Evolutionary conservation across 2,113 vertebrate genomes (phyloP), one percentile per base, ranked within the genome.

Genomic region (Rhagologus leucostigma): DNA sequence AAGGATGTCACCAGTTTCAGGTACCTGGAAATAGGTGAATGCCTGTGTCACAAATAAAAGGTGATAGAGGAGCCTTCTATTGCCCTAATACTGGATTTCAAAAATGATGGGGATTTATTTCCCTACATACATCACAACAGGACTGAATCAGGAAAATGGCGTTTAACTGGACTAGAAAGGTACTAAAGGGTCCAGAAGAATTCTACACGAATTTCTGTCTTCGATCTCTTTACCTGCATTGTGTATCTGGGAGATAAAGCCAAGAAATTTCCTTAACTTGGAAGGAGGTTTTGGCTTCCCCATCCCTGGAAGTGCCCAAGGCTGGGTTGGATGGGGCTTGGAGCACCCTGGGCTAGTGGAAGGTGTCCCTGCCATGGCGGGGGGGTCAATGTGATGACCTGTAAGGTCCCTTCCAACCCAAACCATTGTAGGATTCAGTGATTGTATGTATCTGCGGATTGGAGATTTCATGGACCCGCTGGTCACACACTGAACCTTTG

Each of bases 371-470:
- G 74, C 29, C 16, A 0, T 56, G 57, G 57, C 42, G 65, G 52
- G 44, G 46, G 46, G 10, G 6, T n/a, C n/a, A 4, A 10, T 19
- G 9, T 14, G 46, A 3, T 24, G 60, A 17, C 6, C 69, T 83
- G 32, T 6, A 33, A 32, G 62, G 41, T 15, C n/a, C 30, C 55
- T 55, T 35, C 49, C 41, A 13, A 3, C 21, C 41, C 55, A 55
- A 41, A 27, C 39, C 44, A 12, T 11, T 41, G 29, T 7, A 33
- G 35, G 75, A 41, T 16, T 75, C 70, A 27, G 39, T 13, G 30
- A 41, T 16, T 46, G 13, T 33, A 0, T 16, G 9, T 4, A 4
- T 32, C 13, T 60, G 17, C 33, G 26, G 16, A 16, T 0, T 2
- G 50, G 41, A 12, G 49, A 24, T 37, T 44, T 49, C 8, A 2